A percentile compares a stretch with the other conserved stretches of the same genome.
These are phyloP conservation scores for Prenolepis imparis DNA, from an alignment of 2,888 invertebrate genomes.

Conservation along the genomic window DNA sequence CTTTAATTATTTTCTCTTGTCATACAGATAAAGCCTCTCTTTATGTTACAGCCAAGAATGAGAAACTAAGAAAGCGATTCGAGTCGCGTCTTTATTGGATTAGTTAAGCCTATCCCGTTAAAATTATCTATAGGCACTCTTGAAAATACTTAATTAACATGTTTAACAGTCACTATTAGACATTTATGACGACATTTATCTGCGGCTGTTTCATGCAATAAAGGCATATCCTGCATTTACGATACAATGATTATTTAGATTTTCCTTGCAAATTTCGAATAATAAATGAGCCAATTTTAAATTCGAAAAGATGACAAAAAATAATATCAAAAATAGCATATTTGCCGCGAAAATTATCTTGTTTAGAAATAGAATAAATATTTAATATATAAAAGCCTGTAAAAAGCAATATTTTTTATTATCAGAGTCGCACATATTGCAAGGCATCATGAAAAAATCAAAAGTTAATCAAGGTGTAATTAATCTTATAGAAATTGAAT, in stretches of 20 bases:
- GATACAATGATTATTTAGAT: slow-evolving; percentile 17
- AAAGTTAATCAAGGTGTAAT: slow-evolving; percentile 46
- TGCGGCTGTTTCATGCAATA: not conserved
- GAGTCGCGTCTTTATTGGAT: not conserved
- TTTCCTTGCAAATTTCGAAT: not conserved
- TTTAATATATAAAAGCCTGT: not conserved
- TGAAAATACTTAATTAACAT: slow-evolving; percentile 35
- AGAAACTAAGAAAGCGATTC: not conserved
- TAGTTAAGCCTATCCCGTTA: slow-evolving; percentile 1
- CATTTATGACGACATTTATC: slow-evolving; percentile 36
- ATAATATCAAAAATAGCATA: not conserved
- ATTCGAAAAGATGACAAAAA: not conserved
- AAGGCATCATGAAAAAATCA: slow-evolving; percentile 13
- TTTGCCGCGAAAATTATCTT: not conserved
- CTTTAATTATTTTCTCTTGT: not conserved
- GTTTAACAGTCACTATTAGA: slow-evolving; percentile 20
- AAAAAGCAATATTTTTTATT: not conserved
- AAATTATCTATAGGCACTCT: not conserved
- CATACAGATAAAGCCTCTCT: not conserved
- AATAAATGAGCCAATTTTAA: slow-evolving; percentile 9
- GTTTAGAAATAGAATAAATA: slow-evolving; percentile 7
- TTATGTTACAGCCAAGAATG: not conserved
- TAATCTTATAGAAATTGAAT: slow-evolving; percentile 55
- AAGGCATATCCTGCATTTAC: not conserved
- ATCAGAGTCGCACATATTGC: slow-evolving; percentile 34